Conservation (phyloP, 2,113 vertebrate genomes). For the Ctenodactylus gundi region DNA sequence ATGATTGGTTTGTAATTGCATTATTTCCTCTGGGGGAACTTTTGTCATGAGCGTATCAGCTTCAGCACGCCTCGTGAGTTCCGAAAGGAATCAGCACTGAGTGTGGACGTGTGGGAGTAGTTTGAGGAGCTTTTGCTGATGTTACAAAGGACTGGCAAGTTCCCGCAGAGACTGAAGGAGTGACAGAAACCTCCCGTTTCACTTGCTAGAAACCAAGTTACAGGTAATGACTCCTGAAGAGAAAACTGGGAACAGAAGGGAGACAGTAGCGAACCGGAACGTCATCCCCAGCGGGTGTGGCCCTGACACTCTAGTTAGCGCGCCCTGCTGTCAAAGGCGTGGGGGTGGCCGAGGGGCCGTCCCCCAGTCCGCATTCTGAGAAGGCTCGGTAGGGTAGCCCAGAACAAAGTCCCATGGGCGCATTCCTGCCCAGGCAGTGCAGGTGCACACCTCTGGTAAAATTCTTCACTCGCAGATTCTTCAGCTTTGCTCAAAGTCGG, state of each 20-base stretch:
- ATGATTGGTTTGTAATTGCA: neutral
- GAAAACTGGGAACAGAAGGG: neutral
- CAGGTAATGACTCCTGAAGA: neutral
- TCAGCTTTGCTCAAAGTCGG: neutral
- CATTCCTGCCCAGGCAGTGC: fast-evolving
- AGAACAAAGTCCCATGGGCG: fast-evolving
- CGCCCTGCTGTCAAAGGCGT: fast-evolving
- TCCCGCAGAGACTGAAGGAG: neutral
- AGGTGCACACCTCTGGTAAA: neutral
- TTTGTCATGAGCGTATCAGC: no score
- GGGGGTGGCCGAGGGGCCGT: no score
- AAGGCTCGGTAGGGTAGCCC: neutral
- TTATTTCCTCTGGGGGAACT: neutral
- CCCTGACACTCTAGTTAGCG: neutral
- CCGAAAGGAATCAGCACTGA: no score
- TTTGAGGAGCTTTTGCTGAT: neutral
- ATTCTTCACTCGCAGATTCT: neutral
- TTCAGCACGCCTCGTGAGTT: no score
- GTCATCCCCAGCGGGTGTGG: fast-evolving
- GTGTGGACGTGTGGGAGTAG: no score
- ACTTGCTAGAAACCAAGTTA: neutral
- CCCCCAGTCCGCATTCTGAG: fast-evolving
- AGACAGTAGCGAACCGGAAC: neutral
- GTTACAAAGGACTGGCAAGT: no score
- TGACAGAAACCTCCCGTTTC: neutral